Evolutionary conservation across 2,797 vertebrate species (phyloP), one percentile per base, ranked within the genome.

Genomic region (Coluber constrictor): DNA sequence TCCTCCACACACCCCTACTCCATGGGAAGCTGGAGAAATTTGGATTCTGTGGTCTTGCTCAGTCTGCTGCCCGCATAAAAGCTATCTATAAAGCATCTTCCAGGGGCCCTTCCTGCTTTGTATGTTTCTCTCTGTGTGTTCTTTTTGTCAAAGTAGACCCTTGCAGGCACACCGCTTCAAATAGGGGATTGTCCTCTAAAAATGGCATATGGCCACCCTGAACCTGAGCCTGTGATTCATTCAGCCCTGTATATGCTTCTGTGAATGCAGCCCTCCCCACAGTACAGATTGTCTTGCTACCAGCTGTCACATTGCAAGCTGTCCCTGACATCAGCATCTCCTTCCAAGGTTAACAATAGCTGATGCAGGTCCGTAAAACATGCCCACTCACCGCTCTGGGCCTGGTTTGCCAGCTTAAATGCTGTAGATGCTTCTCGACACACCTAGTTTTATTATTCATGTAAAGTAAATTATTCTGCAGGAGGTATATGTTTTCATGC

Each of bases 261-360:
- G 70, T 51, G 43, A 32, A 89, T 1, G 11, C 79, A 54, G 43
- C 56, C 90, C 25, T 16, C 56, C 43, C 56, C 56, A 43, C 66
- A 54, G 56, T 51, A 25, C 9, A 83, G 70, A 47, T 59, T 89
- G 70, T 86, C 87, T 92, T n/a, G 1, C n/a, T 89, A 54, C 88
- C 88, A 90, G 90, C 92, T 92, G 88, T 83, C 88, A 61, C 47
- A 54, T 57, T 13, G 25, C 70, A 90, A 54, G 55, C 70, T 90
- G 70, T 60, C 92, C 70, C 70, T 29, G 70, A 92, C 83, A 90
- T 54, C 88, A 63, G 57, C 56, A 83, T 83, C 88, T 89, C 54
- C 87, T 61, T 83, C 43, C 25, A 57, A 83, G 66, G 56, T 55
- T 89, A 57, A 25, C 56, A 89, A 54, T 83, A 90, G 27, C 63